Conservation (phyloP, 2,797 vertebrate species). For the Euphonia xanthogaster region DNA sequence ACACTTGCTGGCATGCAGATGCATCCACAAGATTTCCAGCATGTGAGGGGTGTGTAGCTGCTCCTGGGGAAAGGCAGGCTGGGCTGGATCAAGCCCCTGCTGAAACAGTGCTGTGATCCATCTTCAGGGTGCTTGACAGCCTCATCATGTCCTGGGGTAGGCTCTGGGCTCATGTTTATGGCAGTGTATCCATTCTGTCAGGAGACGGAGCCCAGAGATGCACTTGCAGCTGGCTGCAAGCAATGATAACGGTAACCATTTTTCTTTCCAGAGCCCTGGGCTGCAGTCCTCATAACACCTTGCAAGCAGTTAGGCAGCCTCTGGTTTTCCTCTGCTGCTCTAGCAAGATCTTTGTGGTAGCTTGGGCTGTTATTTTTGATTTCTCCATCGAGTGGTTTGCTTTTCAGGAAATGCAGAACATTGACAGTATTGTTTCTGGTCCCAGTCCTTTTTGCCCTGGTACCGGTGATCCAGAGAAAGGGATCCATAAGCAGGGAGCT, state of each 20-base stretch:
- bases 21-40: conserved; percentile 18
- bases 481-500: not conserved
- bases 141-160: not conserved
- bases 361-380: not conserved
- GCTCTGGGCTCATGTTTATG: not conserved
- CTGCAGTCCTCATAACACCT: not conserved
- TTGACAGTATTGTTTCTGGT: not conserved
- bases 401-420: not conserved
- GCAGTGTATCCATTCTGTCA: not conserved
- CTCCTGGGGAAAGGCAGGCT: conserved; percentile 10
- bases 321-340: not conserved
- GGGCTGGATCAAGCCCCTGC: not conserved
- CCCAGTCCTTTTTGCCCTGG: not conserved
- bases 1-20: conserved; percentile 53
- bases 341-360: not conserved
- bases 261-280: not conserved
- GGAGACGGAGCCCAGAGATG: conserved; percentile 19
- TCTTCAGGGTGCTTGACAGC: not conserved
- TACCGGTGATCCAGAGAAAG: not conserved
- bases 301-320: not conserved
- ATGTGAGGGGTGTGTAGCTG: not conserved
- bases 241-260: not conserved
- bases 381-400: not conserved
- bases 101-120: not conserved
- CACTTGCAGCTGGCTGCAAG: conserved; percentile 13